These are phyloP conservation scores for Betta splendens DNA, from an alignment of 2,797 vertebrate genomes.

Conservation along the genomic window DNA sequence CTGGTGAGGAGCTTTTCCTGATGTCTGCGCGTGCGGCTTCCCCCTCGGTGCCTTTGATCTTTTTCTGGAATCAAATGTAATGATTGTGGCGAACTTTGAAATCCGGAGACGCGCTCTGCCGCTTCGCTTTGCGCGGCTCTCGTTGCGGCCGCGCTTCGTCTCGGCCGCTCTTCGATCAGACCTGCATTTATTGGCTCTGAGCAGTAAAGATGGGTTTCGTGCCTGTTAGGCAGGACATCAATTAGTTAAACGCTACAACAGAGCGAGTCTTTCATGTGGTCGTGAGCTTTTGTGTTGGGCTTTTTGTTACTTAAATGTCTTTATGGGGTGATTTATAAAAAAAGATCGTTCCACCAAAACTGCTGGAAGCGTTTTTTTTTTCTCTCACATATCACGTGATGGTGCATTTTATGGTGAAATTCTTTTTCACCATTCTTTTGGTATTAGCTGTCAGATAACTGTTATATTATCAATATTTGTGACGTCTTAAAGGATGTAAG, in stretches of 20 bases:
- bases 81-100: conserved; percentile 76
- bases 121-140: conserved; percentile 48
- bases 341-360: conserved; percentile 43
- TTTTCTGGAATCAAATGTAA: conserved; percentile 77
- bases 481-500: too few relatives aligned
- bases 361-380: conserved; percentile 21
- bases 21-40: conserved; percentile 62
- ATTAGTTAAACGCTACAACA: too few relatives aligned
- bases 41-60: conserved; percentile 68
- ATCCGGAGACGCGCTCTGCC: conserved; percentile 70
- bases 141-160: conserved; percentile 2
- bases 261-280: conserved; percentile 65
- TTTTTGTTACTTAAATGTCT: conserved; percentile 58
- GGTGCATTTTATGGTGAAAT: conserved; percentile 26
- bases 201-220: conserved; percentile 14
- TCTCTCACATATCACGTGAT: conserved; percentile 11
- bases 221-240: too few relatives aligned
- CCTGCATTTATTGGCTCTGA: background rate
- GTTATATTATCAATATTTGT: too few relatives aligned
- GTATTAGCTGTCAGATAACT: background rate
- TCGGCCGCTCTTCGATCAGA: background rate
- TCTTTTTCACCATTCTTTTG: too few relatives aligned
- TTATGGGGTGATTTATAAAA: conserved; percentile 61
- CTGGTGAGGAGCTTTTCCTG: conserved; percentile 64
- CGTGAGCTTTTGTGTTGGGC: conserved; percentile 55